Evolutionary conservation across 2,113 vertebrate genomes (phyloP).

Genomic region (Megaleporinus macrocephalus): DNA sequence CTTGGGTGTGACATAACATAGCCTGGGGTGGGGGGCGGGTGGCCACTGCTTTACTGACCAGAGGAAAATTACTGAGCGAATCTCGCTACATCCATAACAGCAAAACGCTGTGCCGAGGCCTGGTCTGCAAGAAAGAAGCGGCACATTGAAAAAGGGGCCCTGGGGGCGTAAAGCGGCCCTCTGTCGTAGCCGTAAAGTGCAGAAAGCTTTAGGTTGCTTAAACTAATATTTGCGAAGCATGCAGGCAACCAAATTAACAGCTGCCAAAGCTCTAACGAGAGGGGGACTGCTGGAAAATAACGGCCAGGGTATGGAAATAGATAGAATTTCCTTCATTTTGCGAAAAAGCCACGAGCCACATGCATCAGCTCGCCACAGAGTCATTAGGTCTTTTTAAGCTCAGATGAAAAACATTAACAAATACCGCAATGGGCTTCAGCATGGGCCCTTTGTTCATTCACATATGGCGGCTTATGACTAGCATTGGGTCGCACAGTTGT

Average conservation of each 20-base stretch:
- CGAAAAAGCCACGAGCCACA: constrained; percentile 89
- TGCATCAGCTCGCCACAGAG: constrained; percentile 86
- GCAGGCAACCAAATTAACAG: constrained; percentile 69
- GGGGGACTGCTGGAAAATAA: constrained; percentile 72
- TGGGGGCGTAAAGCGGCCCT: constrained; percentile 59
- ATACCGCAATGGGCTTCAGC: constrained; percentile 90
- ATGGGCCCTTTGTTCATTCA: constrained; percentile 88
- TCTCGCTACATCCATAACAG: constrained; percentile 55
- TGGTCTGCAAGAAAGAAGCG: constrained; percentile 65
- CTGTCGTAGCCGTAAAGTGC: constrained; percentile 69
- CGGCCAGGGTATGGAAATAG: constrained; percentile 79
- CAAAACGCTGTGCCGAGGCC: constrained; percentile 65
- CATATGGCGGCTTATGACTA: constrained; percentile 86
- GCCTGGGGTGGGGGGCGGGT: neutral
- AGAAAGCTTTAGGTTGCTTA: constrained; percentile 74
- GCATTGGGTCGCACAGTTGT: constrained; percentile 83
- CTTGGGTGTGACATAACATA: neutral
- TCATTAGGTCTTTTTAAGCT: constrained; percentile 93
- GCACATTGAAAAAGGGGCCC: constrained; percentile 56
- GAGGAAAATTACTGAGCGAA: constrained; percentile 76
- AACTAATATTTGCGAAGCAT: constrained; percentile 79
- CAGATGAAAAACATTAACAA: constrained; percentile 94
- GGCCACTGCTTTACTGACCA: constrained; percentile 2
- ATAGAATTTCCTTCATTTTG: constrained; percentile 89
- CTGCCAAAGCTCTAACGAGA: constrained; percentile 77